Percentiles rank a stretch among this genome's conserved stretches.
Evolutionary conservation across 2,113 vertebrate species (phyloP).

Genomic region (Petroica traversi): DNA sequence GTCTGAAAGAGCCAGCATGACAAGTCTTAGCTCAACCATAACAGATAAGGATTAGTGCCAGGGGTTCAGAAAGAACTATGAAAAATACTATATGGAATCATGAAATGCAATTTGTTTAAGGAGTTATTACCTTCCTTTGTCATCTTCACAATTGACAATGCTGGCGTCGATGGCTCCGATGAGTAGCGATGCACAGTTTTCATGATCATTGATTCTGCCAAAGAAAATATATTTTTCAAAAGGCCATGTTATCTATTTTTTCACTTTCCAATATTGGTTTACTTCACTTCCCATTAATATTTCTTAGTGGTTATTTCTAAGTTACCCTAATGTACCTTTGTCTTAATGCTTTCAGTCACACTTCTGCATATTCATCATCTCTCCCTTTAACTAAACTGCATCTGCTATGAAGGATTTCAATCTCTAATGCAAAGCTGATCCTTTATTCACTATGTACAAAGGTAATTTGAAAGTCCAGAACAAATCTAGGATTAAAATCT

Average conservation of each 20-base stretch:
- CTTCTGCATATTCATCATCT: not conserved
- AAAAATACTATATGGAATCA: not conserved
- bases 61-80: not conserved
- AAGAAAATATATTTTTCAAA: not conserved
- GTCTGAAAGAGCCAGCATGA: not conserved
- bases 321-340: not conserved
- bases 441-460: not conserved
- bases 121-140: conserved; percentile 86
- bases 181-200: conserved; percentile 88
- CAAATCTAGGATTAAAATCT: not conserved
- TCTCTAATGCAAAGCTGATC: not conserved
- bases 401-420: not conserved
- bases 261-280: not conserved
- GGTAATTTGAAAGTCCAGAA: not conserved
- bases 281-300: not conserved
- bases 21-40: not conserved
- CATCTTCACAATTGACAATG: conserved; percentile 87
- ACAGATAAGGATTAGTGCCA: not conserved
- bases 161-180: conserved; percentile 89
- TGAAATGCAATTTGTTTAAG: not conserved
- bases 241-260: not conserved
- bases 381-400: not conserved
- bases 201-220: conserved; percentile 89
- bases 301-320: not conserved
- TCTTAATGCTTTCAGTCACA: not conserved